Base-by-base conservation (phyloP, 2,888 invertebrate species). In the Diloba caeruleocephala region DNA sequence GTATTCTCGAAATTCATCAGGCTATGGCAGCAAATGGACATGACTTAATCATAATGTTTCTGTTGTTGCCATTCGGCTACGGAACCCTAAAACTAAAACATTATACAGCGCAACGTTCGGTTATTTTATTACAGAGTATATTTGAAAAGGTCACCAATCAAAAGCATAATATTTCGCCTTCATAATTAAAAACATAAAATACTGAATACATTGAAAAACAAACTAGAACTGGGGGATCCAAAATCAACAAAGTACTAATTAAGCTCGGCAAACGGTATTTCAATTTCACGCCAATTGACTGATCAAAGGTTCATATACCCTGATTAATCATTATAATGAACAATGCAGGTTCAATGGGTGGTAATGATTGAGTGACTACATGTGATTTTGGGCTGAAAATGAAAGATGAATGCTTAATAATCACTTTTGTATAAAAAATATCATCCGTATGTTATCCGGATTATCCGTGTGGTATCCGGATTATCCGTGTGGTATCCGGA, bases 271-370 rank as follows among this genome's bases (percentile, higher is more conserved):
- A 66, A 71, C 58, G 51, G 51, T 38, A 61, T 57, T 65, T 48
- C 56, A 50, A 72, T 72, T 71, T 61, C 50, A 68, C 69, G 59
- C 65, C 57, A 38, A 66, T 59, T 71, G 65, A 36, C 31, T 63
- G 55, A 72, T 72, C 57, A 63, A 72, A 65, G 66, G 60, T 51
- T 56, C 50, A 51, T 49, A 53, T 8, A 50, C 29, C 21, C 55
- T 65, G 53, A 68, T 65, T 69, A 54, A 69, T 65, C 45, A 59
- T 56, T 57, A 62, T 62, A 51, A 51, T 48, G 39, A 52, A 26
- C 49, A 41, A 38, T 54, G 38, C 17, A 54, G 14, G 39, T 48
- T 50, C 53, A 50, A 43, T 56, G 37, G 44, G 9, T 39, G 34
- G 37, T 49, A 45, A 62, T 65, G 34, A 53, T 53, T 50, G n/a